Conservation (phyloP, 1,140 invertebrate genomes). For the Penaeus chinensis region DNA sequence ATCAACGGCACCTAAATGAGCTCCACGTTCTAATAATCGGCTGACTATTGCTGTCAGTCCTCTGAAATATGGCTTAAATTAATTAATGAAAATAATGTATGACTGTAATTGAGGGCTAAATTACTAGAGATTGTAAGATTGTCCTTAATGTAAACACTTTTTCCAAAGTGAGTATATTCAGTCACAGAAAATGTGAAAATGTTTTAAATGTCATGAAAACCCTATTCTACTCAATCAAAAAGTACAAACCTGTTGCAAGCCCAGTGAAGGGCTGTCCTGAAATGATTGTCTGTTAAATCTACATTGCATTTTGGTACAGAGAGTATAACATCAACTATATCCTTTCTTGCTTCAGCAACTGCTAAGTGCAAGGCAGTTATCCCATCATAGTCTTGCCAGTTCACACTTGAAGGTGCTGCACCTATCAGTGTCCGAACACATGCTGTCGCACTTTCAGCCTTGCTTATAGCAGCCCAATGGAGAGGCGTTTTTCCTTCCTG, state of each 20-base stretch:
- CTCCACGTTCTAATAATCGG: conserved; percentile 32
- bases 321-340: conserved; percentile 48
- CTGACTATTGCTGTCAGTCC: conserved; percentile 49
- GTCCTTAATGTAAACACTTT: no score
- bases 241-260: conserved; percentile 43
- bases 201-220: not conserved
- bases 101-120: no score
- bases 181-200: no score
- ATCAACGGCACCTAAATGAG: conserved; percentile 49
- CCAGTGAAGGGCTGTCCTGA: conserved; percentile 54
- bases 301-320: conserved; percentile 50
- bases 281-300: conserved; percentile 53
- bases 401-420: conserved; percentile 48
- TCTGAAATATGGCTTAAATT: not conserved
- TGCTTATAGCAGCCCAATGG: conserved; percentile 53
- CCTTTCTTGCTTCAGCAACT: conserved; percentile 47
- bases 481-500: conserved; percentile 53
- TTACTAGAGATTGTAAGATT: no score
- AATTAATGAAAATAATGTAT: no score
- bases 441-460: conserved; percentile 34
- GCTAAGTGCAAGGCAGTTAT: conserved; percentile 52
- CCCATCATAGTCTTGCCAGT: conserved; percentile 56
- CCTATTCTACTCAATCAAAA: not conserved
- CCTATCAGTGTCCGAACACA: conserved; percentile 43
- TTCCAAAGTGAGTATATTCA: no score